Evolutionary conservation across 2,888 invertebrate genomes (phyloP).

Genomic region (Phrixothrix hirtus): DNA sequence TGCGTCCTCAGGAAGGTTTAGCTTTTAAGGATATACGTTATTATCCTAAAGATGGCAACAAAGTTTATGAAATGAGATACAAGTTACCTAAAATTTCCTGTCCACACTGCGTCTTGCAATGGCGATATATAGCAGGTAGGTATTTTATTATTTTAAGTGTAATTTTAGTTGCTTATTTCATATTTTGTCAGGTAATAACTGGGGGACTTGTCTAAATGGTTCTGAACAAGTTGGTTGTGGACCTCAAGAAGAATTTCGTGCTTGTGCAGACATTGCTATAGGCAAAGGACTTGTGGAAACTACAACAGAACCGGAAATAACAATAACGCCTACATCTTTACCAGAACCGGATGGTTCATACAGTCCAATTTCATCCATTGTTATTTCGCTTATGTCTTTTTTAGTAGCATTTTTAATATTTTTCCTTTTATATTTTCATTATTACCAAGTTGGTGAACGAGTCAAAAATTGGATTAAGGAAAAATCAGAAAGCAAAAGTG

Average conservation of each 20-base stretch:
- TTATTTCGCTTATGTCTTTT: constrained; percentile 68
- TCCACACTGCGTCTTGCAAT: constrained; percentile 82
- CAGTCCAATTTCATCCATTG: constrained; percentile 60
- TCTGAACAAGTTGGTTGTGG: constrained; percentile 84
- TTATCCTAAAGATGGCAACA: constrained; percentile 78
- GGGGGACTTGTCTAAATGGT: constrained; percentile 76
- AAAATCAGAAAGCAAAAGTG: constrained; percentile 20
- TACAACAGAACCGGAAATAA: constrained; percentile 55
- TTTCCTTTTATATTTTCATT: constrained; percentile 73
- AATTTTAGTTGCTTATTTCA: background rate
- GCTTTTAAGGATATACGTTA: constrained; percentile 63
- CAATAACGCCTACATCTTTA: constrained; percentile 19
- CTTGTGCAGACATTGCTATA: constrained; percentile 80
- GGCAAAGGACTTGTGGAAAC: constrained; percentile 59
- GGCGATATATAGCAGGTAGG: constrained; percentile 80
- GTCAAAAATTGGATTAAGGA: constrained; percentile 67
- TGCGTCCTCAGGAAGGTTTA: constrained; percentile 52
- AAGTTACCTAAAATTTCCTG: constrained; percentile 67
- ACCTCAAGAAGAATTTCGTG: constrained; percentile 85
- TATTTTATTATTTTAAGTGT: too few relatives aligned
- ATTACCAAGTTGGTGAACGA: constrained; percentile 72
- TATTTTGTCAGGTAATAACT: constrained; percentile 64
- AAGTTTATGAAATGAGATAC: constrained; percentile 72
- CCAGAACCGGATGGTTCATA: constrained; percentile 47
- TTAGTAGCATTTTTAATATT: constrained; percentile 68